Evolutionary conservation across 2,888 invertebrate species (phyloP), one percentile per base, ranked within the genome.

Genomic region (Chironomus riparius): DNA sequence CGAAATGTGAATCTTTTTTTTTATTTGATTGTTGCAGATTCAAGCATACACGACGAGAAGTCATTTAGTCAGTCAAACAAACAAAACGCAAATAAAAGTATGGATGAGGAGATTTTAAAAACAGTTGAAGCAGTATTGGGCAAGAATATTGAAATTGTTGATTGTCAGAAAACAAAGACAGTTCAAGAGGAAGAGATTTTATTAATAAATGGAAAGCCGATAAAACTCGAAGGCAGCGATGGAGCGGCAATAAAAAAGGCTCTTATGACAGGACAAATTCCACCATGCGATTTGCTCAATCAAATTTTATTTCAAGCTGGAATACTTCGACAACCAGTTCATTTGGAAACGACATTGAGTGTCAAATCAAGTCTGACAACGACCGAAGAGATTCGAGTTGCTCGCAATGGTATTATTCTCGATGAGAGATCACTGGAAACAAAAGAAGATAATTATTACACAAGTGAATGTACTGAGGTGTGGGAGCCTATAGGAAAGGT

Each of bases 111-210:
- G 83, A 90, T 91, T 79, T 88, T 90, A 81, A 90, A 90, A 80
- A 91, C 90, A 77, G 91, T 91, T 77, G 90, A 91, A 83, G 89
- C 90, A 78, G 88, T 91, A 79, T 87, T 91, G 78, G 91, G 91
- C 77, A 90, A 89, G 79, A 89, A 89, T 77, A 89, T 87, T 38
- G 88, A 89, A 84, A 89, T 91, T 78, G 87, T 91, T 77, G 91
- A 91, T 82, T 91, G 90, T 81, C 89, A 91, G 81, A 90, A 90
- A 80, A 89, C 89, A 78, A 90, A 90, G n/a, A 87, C 88, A 76
- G 87, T 90, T 76, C 87, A 88, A 77, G 89, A 91, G 81, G 91
- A 91, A 81, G 91, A 91, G 82, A 87, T 90, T 76, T 83, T 91
- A 65, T 84, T 90, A 79, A 90, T 91, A 79, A 91, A 91, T 82